Evolutionary conservation across 2,797 vertebrate species (phyloP), one percentile per base, ranked within the genome.

Genomic region (Eospalax fontanierii): DNA sequence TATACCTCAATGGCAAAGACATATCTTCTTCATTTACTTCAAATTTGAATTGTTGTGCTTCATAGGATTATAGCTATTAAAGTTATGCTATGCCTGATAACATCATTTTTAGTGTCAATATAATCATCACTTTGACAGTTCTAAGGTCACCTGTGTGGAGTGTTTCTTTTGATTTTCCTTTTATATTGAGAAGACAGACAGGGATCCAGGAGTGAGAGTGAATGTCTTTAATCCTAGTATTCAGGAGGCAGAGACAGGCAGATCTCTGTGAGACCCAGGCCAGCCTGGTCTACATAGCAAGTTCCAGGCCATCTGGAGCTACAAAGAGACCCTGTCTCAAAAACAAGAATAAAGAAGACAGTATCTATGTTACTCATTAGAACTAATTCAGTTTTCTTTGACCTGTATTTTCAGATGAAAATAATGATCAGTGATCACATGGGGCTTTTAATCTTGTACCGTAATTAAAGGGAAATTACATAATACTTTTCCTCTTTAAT

Each of bases 391-490:
- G 35, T 93, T 95, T 89, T 91, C n/a, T 88, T 94, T 87, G 11
- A 24, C 84, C 83, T 95, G 76, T 75, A 87, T 65, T 95, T 89
- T 90, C 73, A 95, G 61, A 73, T 93, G 61, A 79, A 95, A 93
- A 61, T 82, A 97, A 96, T 79, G 68, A 92, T 89, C 63, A 97
- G 96, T 79, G 68, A 92, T 87, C 63, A 82, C 74, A 94, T n/a
- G 78, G 85, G 59, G 74, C 94, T 96, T 94, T 65, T 65, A 85
- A 33, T 15, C 28, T 95, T 19, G 0, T 88, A 92, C 50, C 88
- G 65, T 93, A 97, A 96, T 97, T 97, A 96, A 89, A 79, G 38
- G 75, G 35, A 95, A 94, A 87, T 80, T 87, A 33, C 24, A 89
- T 94, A 89, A 92, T 66, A 68, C 89, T 97, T 92, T 94, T 94